Base-by-base conservation (phyloP, 1,140 invertebrate genomes). In the Schlechtendalia chinensis region DNA sequence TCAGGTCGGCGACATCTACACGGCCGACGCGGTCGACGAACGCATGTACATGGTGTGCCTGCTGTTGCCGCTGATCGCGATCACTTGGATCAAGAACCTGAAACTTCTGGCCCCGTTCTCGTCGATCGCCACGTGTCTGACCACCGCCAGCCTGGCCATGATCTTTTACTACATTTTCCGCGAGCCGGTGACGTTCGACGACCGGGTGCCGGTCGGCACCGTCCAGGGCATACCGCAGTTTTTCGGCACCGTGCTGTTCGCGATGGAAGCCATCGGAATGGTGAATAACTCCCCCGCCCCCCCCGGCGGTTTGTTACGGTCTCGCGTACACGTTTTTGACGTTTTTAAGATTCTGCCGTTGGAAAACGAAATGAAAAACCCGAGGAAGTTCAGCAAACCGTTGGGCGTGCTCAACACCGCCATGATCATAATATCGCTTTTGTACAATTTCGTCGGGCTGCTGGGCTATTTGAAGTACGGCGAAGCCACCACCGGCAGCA, bases 41-140 rank as follows among this genome's bases (percentile, higher is more conserved):
- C 83, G 86, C 53, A 85, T 88, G 58, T 88, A 90, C 82, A 90
- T 90, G 86, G 82, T 88, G 2, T 87, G 89, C 47, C 83, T 92
- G 3, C 87, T 92, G 0, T 82, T 92, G 0, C 89, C 91, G 0
- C 87, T 93, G 82, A 87, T 93, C 14, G 83, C 90, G 0, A 90
- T 92, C 72, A 91, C 90, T 82, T 91, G 88, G 85, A 88, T 94
- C 5, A 87, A 90, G 56, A 91, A 93, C 84, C 85, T 94, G 11
- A 93, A 93, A 85, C 87, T 90, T 81, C 85, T 95, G 82, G 90
- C 93, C 3, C 90, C 91, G 0, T 91, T 93, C 84, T 93, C 92
- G 1, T 88, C 90, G 3, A 84, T 93, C 10, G 93, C 93, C 14
- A 94, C 94, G 83, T 85, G 88, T 1, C 85, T 90, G 5, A 90